phyloP scores from a whole-genome alignment of 2,113 vertebrate species.

The Callionymus lyra region DNA sequence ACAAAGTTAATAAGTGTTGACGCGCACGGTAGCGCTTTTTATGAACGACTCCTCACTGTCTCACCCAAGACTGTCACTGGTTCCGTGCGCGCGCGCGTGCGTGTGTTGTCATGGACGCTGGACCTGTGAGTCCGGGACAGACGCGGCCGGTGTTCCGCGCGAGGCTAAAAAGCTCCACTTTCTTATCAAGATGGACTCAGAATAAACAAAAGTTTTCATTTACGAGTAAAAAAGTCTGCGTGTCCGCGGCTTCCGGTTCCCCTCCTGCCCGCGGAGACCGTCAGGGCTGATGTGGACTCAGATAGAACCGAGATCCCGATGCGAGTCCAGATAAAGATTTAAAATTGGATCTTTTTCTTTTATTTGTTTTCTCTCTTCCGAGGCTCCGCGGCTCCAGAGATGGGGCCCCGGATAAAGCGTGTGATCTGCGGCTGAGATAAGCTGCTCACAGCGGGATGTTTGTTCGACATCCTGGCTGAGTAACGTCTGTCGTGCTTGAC shows the following conservation, averaged over 20 bases:
- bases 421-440: constrained; percentile 63
- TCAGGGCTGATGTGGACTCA: constrained; percentile 65
- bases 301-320: constrained; percentile 72
- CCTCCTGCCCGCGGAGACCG: constrained; percentile 69
- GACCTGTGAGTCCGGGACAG: too few relatives aligned
- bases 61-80: too few relatives aligned
- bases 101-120: too few relatives aligned
- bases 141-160: too few relatives aligned
- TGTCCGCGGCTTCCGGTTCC: constrained; percentile 64
- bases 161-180: background rate
- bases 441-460: constrained; percentile 62
- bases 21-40: background rate
- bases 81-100: too few relatives aligned
- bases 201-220: constrained; percentile 14
- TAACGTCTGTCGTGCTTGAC: too few relatives aligned
- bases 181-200: background rate
- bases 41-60: too few relatives aligned
- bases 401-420: constrained; percentile 65
- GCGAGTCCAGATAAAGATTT: constrained; percentile 64
- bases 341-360: constrained; percentile 69
- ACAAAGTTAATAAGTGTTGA: constrained; percentile 22
- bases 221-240: constrained; percentile 21
- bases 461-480: too few relatives aligned
- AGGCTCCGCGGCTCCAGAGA: constrained; percentile 47
- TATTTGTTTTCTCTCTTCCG: constrained; percentile 66